These are phyloP conservation scores for Hydractinia echinata DNA, from an alignment of 30 jellyfish, hydroid and myxozoan species.

Conservation along the genomic window DNA sequence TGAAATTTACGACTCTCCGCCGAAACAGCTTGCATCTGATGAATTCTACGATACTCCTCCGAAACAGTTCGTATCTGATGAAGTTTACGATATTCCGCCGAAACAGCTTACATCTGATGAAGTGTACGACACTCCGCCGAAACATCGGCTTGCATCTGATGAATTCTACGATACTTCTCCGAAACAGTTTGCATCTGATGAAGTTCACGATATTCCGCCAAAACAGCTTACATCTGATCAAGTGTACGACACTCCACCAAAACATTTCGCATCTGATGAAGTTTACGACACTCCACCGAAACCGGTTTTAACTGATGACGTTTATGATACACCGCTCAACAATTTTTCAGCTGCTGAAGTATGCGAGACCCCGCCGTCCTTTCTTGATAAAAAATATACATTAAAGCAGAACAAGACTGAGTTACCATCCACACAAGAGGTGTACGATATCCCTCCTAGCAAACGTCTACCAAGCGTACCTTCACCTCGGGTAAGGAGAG, in stretches of 20 bases:
- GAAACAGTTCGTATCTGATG: neutral
- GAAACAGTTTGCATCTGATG: neutral
- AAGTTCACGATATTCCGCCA: neutral
- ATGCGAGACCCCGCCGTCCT: neutral
- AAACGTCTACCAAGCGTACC: neutral
- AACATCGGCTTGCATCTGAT: neutral
- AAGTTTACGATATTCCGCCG: neutral
- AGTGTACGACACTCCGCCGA: slow-evolving; percentile 1
- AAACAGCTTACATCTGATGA: neutral
- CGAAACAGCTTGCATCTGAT: neutral
- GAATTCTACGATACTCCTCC: neutral
- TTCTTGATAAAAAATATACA: too few species aligned
- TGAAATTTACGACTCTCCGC: neutral
- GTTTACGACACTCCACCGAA: neutral
- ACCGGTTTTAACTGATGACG: neutral
- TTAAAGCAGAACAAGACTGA: neutral
- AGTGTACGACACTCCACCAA: neutral
- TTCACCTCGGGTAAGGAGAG: neutral
- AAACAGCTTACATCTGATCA: neutral
- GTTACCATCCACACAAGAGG: neutral
- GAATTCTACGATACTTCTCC: neutral
- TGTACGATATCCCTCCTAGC: neutral
- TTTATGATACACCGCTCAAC: neutral
- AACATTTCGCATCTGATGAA: neutral
- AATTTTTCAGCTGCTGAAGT: neutral